Evolutionary conservation across 2,113 vertebrate species (phyloP).

Genomic region (Lepisosteus oculatus): DNA sequence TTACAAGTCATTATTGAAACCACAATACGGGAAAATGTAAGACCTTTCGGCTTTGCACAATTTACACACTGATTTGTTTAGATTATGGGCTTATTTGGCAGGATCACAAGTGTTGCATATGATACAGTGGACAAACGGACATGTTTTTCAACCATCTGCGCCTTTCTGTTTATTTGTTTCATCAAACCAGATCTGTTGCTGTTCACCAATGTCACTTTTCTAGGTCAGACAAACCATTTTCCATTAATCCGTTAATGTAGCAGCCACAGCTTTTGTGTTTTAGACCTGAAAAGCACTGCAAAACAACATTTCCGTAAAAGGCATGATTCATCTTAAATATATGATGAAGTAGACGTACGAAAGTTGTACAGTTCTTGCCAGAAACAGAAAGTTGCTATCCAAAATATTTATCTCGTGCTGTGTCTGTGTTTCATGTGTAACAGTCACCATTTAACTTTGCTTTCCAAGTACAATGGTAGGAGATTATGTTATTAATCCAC

Average conservation of each 20-base stretch:
- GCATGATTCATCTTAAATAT: too few species aligned
- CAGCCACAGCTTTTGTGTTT: not conserved
- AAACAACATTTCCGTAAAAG: not conserved
- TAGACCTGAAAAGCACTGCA: too few species aligned
- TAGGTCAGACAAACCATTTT: constrained; percentile 17
- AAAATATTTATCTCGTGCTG: too few species aligned
- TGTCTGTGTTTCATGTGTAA: not conserved
- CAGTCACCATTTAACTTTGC: constrained; percentile 7
- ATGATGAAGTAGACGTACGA: not conserved
- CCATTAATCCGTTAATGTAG: constrained; percentile 24
- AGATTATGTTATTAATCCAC: constrained; percentile 23
- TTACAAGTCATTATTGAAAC: not conserved
- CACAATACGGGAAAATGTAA: not conserved
- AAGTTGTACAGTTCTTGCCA: too few species aligned
- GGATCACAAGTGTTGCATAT: not conserved
- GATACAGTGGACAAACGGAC: constrained; percentile 9
- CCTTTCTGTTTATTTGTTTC: constrained; percentile 1
- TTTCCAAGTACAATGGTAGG: constrained; percentile 9
- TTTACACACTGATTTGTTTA: constrained; percentile 5
- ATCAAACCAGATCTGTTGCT: not conserved
- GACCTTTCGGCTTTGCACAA: not conserved
- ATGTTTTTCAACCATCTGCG: constrained; percentile 20
- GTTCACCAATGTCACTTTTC: constrained; percentile 17
- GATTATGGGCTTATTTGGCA: constrained; percentile 25
- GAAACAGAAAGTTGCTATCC: too few species aligned